Conservation (phyloP, 2,113 vertebrate genomes). For the Hypocryptadius cinnamomeus region DNA sequence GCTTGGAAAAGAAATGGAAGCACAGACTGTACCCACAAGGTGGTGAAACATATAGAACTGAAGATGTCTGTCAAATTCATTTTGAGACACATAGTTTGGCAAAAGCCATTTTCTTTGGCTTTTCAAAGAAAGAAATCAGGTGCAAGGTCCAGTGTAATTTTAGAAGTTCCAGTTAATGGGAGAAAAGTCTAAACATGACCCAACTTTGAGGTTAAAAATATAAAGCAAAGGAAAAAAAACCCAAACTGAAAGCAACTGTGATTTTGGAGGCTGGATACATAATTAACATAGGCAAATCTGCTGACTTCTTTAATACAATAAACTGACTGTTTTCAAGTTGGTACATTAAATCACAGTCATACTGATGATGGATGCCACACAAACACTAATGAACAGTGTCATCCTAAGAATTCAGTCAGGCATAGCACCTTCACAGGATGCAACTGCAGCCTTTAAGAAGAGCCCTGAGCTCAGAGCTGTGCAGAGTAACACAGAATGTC, state of each 20-base stretch:
- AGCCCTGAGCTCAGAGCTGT: background rate
- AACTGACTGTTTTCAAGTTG: background rate
- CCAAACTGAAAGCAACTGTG: background rate
- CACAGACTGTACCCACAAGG: background rate
- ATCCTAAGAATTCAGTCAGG: background rate
- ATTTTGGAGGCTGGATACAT: background rate
- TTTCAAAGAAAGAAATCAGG: background rate
- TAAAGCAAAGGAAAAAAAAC: background rate
- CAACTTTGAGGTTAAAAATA: background rate
- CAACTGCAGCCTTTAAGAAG: background rate
- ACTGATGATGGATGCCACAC: background rate
- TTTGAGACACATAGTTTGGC: background rate
- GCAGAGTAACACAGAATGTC: background rate
- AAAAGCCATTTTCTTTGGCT: background rate
- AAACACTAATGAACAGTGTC: background rate
- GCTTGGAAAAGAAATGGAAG: slow-evolving; percentile 17
- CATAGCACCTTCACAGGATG: background rate
- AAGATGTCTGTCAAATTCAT: background rate
- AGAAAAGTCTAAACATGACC: background rate
- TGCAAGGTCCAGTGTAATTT: background rate
- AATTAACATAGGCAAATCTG: background rate
- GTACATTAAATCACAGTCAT: background rate
- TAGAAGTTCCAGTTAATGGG: background rate
- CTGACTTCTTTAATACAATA: background rate
- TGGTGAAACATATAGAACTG: background rate